A percentile compares a stretch with the other conserved stretches of the same genome.
phyloP scores from a whole-genome alignment of 2,113 vertebrate genomes.

The Gymnogyps californianus region DNA sequence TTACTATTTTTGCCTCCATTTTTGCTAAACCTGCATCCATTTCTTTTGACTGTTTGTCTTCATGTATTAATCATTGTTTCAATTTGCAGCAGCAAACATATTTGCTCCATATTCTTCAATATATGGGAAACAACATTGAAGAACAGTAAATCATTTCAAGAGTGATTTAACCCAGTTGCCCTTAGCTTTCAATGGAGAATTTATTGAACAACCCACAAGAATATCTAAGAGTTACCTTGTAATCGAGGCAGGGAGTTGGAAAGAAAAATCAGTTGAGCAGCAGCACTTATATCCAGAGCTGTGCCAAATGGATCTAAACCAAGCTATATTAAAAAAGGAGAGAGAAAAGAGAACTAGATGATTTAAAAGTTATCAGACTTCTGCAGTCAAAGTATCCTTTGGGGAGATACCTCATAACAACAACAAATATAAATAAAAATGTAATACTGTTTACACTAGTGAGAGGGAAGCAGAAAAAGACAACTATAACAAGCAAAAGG shows the following conservation, averaged over 20 bases:
- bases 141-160: not conserved
- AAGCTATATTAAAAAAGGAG: not conserved
- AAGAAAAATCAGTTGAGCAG: not conserved
- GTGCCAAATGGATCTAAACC: not conserved
- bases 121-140: not conserved
- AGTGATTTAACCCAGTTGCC: not conserved
- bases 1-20: not conserved
- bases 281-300: not conserved
- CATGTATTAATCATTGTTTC: not conserved
- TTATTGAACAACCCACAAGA: conserved; percentile 11
- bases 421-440: not conserved
- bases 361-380: not conserved
- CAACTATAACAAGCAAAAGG: not conserved
- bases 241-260: not conserved
- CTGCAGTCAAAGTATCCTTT: not conserved
- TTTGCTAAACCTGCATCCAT: not conserved
- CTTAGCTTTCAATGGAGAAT: conserved; percentile 21
- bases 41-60: not conserved
- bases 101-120: not conserved
- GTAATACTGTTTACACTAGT: not conserved
- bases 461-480: not conserved
- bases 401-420: not conserved
- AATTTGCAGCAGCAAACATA: not conserved
- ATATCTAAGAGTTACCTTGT: not conserved
- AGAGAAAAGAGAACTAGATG: not conserved